These are phyloP conservation scores for Euborellia annulipes DNA, from an alignment of 1,140 invertebrate genomes.

Conservation along the genomic window DNA sequence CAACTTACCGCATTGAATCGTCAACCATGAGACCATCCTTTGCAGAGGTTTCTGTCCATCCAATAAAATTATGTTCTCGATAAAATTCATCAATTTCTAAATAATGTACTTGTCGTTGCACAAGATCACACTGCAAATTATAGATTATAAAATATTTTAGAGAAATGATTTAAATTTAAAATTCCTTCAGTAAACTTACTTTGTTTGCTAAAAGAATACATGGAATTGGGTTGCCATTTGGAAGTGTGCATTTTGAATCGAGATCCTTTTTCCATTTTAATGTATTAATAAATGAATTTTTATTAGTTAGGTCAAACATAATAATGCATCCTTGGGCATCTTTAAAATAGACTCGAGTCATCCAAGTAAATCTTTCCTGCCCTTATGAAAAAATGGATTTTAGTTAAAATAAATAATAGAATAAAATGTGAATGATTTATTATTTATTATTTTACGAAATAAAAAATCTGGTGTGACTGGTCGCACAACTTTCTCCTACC, in stretches of 20 bases:
- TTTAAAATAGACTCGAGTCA: constrained; percentile 46
- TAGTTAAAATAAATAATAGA: too few relatives aligned
- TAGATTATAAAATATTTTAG: not conserved
- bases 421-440: too few relatives aligned
- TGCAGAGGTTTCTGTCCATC: constrained; percentile 43
- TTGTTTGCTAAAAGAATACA: constrained; percentile 43
- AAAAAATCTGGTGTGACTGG: too few relatives aligned
- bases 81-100: constrained; percentile 39
- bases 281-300: constrained; percentile 36
- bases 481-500: too few relatives aligned
- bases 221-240: constrained; percentile 36
- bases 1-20: constrained; percentile 35
- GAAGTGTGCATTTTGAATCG: constrained; percentile 36
- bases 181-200: too few relatives aligned
- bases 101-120: constrained; percentile 33
- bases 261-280: constrained; percentile 45
- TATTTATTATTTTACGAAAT: too few relatives aligned
- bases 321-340: constrained; percentile 44
- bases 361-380: constrained; percentile 43
- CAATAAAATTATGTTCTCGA: constrained; percentile 41
- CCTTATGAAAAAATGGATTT: too few relatives aligned
- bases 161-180: too few relatives aligned
- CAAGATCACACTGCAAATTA: constrained; percentile 34
- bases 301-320: constrained; percentile 42
- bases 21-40: constrained; percentile 43